Evolutionary conservation across 30 jellyfish, hydroid and myxozoan species (phyloP).

Genomic region (Aurelia aurita): DNA sequence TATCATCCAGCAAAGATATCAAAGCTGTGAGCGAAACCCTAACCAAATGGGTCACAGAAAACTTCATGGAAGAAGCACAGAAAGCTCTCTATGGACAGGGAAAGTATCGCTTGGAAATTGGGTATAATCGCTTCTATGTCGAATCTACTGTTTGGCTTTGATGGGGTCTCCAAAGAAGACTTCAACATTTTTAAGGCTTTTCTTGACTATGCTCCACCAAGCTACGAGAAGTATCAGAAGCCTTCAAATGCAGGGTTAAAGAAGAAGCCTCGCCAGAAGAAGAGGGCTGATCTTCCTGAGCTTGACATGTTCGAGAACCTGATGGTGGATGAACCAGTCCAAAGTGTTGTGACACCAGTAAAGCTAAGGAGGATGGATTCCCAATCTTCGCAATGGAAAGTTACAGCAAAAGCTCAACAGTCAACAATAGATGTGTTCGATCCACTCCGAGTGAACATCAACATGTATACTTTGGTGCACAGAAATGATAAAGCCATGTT

Average conservation of each 20-base stretch:
- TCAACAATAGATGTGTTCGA: constrained; percentile 21
- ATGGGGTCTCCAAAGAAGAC: constrained; percentile 48
- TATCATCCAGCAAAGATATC: neutral
- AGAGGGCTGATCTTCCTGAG: constrained; percentile 50
- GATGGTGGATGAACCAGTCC: constrained; percentile 4
- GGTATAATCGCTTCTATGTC: constrained; percentile 5
- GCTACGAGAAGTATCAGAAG: constrained; percentile 27
- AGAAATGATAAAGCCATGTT: constrained; percentile 23
- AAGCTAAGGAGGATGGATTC: constrained; percentile 29
- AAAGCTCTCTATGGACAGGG: constrained; percentile 50
- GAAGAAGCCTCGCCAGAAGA: constrained; percentile 43
- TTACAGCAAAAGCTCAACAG: neutral
- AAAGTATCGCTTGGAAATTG: neutral
- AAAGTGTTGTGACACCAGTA: constrained; percentile 11
- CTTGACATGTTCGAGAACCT: constrained; percentile 40
- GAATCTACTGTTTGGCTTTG: constrained; percentile 31
- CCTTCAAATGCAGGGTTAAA: constrained; percentile 61
- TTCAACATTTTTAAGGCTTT: constrained; percentile 34
- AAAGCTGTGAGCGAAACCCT: constrained; percentile 1
- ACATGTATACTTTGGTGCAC: constrained; percentile 20
- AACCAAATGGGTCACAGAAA: constrained; percentile 9
- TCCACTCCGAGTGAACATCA: constrained; percentile 17
- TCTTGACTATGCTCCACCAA: constrained; percentile 42
- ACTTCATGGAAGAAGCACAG: constrained; percentile 26
- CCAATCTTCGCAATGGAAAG: constrained; percentile 3